Evolutionary conservation across 2,888 invertebrate species (phyloP).

Genomic region (Ornithoptera alexandrae): DNA sequence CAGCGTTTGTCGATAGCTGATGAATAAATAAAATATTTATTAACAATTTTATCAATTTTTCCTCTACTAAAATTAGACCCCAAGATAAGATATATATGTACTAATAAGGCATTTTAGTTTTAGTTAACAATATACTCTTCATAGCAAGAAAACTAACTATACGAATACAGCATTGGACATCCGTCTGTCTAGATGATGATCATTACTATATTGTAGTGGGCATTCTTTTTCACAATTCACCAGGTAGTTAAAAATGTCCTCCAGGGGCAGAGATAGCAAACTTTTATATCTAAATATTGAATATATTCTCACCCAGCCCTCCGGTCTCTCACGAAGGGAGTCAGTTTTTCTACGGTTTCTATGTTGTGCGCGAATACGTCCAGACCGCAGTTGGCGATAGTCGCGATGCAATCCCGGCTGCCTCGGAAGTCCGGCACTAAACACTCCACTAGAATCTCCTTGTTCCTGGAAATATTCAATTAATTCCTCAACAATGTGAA

Average conservation of each 20-base stretch:
- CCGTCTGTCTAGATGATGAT: too few species aligned
- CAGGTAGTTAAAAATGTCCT: too few species aligned
- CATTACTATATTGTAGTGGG: too few species aligned
- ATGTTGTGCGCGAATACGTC: slow-evolving; percentile 99
- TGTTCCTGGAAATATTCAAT: slow-evolving; percentile 79
- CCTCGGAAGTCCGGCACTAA: slow-evolving; percentile 98
- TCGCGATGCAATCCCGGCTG: slow-evolving; percentile 84
- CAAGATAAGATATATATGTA: too few species aligned
- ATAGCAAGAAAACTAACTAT: too few species aligned
- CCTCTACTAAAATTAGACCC: too few species aligned
- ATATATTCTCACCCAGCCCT: slow-evolving; percentile 87
- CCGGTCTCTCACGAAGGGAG: slow-evolving; percentile 95
- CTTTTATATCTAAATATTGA: too few species aligned
- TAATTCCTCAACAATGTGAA: neutral
- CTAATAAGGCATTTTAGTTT: too few species aligned
- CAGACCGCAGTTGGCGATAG: slow-evolving; percentile 89
- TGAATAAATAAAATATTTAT: slow-evolving; percentile 28
- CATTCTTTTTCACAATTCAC: too few species aligned
- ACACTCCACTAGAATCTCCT: slow-evolving; percentile 95
- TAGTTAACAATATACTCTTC: too few species aligned
- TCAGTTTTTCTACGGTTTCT: slow-evolving; percentile 95
- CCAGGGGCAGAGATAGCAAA: too few species aligned
- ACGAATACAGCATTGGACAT: too few species aligned
- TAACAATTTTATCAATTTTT: neutral
- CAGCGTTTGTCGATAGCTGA: slow-evolving; percentile 87